phyloP scores from a whole-genome alignment of 2,113 vertebrate species.

The Apeltes quadracus region DNA sequence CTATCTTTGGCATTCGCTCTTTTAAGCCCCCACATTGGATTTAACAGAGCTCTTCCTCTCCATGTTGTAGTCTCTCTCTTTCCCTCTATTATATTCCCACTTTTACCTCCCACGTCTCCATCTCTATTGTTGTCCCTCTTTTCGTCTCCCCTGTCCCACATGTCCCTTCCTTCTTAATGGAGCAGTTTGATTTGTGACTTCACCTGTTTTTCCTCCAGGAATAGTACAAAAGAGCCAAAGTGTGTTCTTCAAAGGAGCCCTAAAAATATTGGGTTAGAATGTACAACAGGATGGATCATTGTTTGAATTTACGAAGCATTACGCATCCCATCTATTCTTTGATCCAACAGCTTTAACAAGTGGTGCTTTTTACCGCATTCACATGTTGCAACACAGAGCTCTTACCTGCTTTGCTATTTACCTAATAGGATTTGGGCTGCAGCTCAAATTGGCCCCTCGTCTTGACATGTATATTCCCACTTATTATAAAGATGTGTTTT shows the following conservation, averaged over 20 bases:
- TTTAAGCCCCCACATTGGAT: slow-evolving; percentile 57
- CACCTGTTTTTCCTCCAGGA: slow-evolving; percentile 22
- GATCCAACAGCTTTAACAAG: slow-evolving; percentile 36
- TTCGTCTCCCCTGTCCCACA: slow-evolving; percentile 11
- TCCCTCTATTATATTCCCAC: slow-evolving; percentile 28
- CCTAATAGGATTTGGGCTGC: slow-evolving; percentile 16
- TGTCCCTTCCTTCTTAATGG: slow-evolving; percentile 8
- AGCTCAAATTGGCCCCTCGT: slow-evolving; percentile 10
- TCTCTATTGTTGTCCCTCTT: slow-evolving; percentile 22
- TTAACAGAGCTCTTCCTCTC: slow-evolving; percentile 30
- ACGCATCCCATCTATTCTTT: slow-evolving; percentile 38
- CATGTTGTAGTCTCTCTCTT: slow-evolving; percentile 30
- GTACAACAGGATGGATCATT: slow-evolving; percentile 44
- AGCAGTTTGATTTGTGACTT: slow-evolving; percentile 30
- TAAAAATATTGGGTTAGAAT: slow-evolving; percentile 44
- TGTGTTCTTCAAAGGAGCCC: slow-evolving; percentile 29
- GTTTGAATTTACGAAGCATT: slow-evolving; percentile 59
- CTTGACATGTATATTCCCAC: neutral
- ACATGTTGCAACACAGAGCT: slow-evolving; percentile 38
- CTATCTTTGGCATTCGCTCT: slow-evolving; percentile 62
- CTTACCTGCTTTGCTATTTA: slow-evolving; percentile 31
- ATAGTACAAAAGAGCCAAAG: slow-evolving; percentile 43
- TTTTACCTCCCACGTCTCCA: slow-evolving; percentile 29
- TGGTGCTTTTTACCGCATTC: slow-evolving; percentile 36
- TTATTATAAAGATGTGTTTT: slow-evolving; percentile 4